Conservation (phyloP, 1,140 invertebrate species). For the Euwallacea similis region DNA sequence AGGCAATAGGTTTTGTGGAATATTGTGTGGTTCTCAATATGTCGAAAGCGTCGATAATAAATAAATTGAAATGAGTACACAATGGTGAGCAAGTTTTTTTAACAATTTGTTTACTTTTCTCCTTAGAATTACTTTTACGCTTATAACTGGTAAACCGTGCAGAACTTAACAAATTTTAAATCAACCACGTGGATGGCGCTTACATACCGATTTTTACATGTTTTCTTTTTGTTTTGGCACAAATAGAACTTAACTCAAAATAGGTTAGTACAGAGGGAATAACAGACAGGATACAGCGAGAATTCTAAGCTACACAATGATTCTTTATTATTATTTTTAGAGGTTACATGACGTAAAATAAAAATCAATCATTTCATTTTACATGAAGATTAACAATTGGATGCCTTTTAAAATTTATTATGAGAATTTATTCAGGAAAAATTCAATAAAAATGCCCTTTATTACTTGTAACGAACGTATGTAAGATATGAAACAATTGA, state of each 20-base stretch:
- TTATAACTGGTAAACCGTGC: no score
- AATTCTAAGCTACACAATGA: conserved; percentile 47
- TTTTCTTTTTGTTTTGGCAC: conserved; percentile 39
- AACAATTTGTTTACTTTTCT: conserved; percentile 26
- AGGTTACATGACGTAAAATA: conserved; percentile 23
- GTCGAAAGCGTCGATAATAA: neutral
- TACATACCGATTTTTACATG: no score
- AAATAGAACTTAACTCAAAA: conserved; percentile 16
- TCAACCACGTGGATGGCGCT: no score
- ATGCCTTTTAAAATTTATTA: no score
- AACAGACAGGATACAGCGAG: conserved; percentile 44
- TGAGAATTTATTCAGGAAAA: no score
- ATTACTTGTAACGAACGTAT: no score
- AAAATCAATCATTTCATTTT: conserved; percentile 30
- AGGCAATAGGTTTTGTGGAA: neutral
- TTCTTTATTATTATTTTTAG: conserved; percentile 17
- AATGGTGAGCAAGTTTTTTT: conserved; percentile 47
- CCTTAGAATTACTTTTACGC: neutral
- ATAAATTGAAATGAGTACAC: conserved; percentile 29
- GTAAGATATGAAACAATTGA: conserved; percentile 28
- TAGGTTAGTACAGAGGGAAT: conserved; percentile 8
- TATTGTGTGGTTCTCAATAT: neutral
- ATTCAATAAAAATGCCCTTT: no score
- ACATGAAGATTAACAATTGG: neutral
- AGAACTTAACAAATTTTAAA: conserved; percentile 10